These are phyloP conservation scores for Squalus acanthias DNA, from an alignment of 2,797 vertebrate species.

Conservation along the genomic window DNA sequence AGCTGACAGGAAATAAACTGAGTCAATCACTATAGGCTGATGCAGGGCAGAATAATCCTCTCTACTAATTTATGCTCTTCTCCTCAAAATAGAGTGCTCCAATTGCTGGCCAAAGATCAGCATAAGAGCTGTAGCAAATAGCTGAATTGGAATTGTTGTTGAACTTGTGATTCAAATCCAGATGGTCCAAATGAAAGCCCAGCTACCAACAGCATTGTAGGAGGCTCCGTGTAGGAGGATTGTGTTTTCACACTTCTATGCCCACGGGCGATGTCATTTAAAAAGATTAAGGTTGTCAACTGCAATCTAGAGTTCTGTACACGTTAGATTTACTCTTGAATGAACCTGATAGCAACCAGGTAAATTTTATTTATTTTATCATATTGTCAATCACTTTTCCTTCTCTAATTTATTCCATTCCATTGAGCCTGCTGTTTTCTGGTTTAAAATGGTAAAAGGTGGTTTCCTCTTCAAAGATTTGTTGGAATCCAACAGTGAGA, in stretches of 20 bases:
- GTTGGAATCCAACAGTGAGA: neutral
- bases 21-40: neutral
- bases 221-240: neutral
- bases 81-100: neutral
- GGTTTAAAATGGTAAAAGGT: neutral
- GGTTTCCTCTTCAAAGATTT: neutral
- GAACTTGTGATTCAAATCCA: slow-evolving; percentile 23
- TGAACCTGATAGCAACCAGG: slow-evolving; percentile 2
- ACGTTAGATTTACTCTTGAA: neutral
- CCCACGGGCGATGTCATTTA: neutral
- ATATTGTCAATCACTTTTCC: slow-evolving; percentile 1
- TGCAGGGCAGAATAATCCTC: neutral
- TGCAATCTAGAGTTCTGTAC: neutral
- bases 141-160: neutral
- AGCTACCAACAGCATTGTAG: neutral
- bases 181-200: neutral
- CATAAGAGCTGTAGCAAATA: neutral
- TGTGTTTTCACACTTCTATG: neutral
- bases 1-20: neutral
- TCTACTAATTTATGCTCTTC: neutral
- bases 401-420: neutral
- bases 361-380: slow-evolving; percentile 20
- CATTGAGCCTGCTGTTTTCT: neutral
- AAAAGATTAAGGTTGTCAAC: neutral
- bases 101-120: neutral